A percentile compares a stretch with the other conserved stretches of the same genome.
Evolutionary conservation across 1,140 invertebrate species (phyloP).

Genomic region (Brachionus paranguensis): DNA sequence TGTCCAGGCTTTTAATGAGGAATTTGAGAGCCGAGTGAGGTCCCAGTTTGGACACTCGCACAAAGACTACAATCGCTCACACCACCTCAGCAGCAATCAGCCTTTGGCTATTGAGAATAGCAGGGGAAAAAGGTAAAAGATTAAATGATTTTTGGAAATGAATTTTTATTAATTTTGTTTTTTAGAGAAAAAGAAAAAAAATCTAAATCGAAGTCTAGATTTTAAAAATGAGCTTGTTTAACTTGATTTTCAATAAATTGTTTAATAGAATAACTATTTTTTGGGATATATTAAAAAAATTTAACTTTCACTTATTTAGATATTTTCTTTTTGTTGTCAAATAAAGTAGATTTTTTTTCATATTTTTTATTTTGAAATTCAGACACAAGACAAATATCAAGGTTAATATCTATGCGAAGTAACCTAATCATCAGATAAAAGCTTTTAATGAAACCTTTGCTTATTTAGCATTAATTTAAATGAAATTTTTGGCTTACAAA

Average conservation of each 20-base stretch:
- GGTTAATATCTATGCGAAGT: too few species aligned
- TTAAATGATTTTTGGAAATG: neutral
- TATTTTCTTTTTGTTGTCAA: neutral
- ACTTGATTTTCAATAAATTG: neutral
- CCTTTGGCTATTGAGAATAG: constrained; percentile 29
- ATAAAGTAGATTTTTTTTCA: neutral
- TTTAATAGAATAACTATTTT: neutral
- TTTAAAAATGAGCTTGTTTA: neutral
- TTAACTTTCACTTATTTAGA: neutral
- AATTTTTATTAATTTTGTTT: neutral
- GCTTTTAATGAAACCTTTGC: too few species aligned
- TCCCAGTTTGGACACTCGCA: neutral
- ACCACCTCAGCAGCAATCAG: constrained; percentile 17
- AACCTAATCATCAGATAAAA: too few species aligned
- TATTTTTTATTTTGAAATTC: neutral
- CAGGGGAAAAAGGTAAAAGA: neutral
- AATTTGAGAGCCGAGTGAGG: constrained; percentile 5
- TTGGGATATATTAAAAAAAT: neutral
- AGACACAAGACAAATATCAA: too few species aligned
- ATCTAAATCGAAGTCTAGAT: neutral
- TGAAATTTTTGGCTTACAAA: too few species aligned
- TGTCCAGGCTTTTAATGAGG: constrained; percentile 8
- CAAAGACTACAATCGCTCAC: neutral
- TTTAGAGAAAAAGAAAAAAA: neutral
- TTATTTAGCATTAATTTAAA: too few species aligned